Conservation (phyloP, 2,888 invertebrate species). For the Agrochola circellaris region DNA sequence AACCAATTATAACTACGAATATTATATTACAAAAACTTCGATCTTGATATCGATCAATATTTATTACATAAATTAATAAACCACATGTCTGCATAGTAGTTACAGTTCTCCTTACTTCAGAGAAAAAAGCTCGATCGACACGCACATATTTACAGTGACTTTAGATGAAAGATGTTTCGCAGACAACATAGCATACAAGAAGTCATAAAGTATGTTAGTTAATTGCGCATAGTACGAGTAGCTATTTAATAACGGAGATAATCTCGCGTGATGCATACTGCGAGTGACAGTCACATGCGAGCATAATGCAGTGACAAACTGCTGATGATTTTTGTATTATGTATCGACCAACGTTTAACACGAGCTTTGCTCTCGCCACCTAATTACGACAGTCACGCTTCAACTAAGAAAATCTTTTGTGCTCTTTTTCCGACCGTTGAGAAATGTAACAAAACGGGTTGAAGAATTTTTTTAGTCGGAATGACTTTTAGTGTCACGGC, state of each 20-base stretch:
- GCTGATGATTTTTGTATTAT: conserved; percentile 67
- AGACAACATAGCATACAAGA: conserved; percentile 48
- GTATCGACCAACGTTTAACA: conserved; percentile 68
- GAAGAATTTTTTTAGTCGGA: conserved; percentile 83
- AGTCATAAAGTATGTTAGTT: conserved; percentile 61
- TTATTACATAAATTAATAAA: conserved; percentile 61
- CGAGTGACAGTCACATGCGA: conserved; percentile 61
- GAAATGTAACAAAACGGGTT: conserved; percentile 87
- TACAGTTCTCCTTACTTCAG: conserved; percentile 29
- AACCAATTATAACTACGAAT: conserved; percentile 52
- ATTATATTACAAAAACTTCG: conserved; percentile 51
- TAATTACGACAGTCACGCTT: conserved; percentile 90
- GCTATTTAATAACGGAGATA: conserved; percentile 66
- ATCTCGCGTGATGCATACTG: conserved; percentile 66
- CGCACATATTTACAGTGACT: conserved; percentile 41
- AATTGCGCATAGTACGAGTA: conserved; percentile 61
- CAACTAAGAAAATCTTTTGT: conserved; percentile 89
- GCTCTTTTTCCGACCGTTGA: conserved; percentile 87
- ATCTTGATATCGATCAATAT: conserved; percentile 52
- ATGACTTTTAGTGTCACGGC: conserved; percentile 89
- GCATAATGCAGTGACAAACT: conserved; percentile 68
- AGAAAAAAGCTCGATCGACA: conserved; percentile 39
- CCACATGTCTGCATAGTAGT: conserved; percentile 54
- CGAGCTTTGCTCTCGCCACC: conserved; percentile 81
- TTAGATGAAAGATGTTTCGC: conserved; percentile 50